Evolutionary conservation across 2,113 vertebrate species (phyloP).

Genomic region (Tenrec ecaudatus): DNA sequence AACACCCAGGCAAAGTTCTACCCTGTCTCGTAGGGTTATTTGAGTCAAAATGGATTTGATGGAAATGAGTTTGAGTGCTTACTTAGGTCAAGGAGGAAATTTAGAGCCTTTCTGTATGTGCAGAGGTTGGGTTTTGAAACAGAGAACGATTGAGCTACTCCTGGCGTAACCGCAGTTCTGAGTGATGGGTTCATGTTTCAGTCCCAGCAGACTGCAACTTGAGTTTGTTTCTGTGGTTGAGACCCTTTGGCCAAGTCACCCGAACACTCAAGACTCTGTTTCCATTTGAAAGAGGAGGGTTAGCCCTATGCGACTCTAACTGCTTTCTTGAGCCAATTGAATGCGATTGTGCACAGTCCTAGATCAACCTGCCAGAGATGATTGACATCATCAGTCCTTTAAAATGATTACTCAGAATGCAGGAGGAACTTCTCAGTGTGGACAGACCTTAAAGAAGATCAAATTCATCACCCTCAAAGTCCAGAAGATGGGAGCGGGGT

Average conservation of each 20-base stretch:
- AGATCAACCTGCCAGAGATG: too few species aligned
- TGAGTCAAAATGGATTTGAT: too few species aligned
- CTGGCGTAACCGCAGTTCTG: too few species aligned
- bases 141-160: background rate
- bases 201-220: background rate
- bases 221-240: background rate
- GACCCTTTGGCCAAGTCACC: background rate
- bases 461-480: background rate
- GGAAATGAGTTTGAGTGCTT: too few species aligned
- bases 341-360: background rate
- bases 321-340: conserved; percentile 39
- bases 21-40: too few species aligned
- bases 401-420: background rate
- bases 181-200: background rate
- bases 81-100: background rate
- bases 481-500: background rate
- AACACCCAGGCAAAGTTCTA: too few species aligned
- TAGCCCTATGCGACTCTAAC: background rate
- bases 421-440: background rate
- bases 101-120: background rate
- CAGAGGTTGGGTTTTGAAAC: background rate
- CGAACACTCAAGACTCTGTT: background rate
- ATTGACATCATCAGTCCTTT: too few species aligned
- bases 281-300: background rate
- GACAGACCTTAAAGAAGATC: background rate